These are phyloP conservation scores for Dascyllus trimaculatus DNA, from an alignment of 2,113 vertebrate species.

Conservation along the genomic window DNA sequence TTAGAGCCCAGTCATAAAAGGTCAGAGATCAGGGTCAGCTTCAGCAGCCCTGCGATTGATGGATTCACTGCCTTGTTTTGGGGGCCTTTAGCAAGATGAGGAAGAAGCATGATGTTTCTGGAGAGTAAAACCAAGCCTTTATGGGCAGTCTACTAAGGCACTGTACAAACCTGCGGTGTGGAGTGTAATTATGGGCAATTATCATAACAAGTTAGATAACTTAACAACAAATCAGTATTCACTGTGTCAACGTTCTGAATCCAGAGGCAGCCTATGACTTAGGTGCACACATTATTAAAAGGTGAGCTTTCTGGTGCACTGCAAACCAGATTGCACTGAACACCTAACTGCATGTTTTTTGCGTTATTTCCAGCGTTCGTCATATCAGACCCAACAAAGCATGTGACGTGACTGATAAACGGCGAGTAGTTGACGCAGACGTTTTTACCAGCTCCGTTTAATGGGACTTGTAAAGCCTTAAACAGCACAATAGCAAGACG, in stretches of 20 bases:
- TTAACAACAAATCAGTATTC: neutral
- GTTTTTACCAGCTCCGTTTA: neutral
- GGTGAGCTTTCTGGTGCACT: no score
- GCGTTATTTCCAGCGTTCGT: neutral
- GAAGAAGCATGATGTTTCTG: no score
- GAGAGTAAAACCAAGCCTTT: no score
- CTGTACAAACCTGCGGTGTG: neutral
- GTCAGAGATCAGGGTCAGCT: no score
- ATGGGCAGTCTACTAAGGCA: no score
- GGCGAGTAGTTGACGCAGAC: neutral
- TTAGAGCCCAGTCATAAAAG: no score
- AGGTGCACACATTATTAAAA: no score
- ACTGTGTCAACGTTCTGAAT: neutral
- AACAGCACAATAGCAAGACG: no score
- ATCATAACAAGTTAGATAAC: neutral
- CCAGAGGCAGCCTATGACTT: neutral
- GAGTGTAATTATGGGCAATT: neutral
- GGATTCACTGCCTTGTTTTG: no score
- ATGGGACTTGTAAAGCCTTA: neutral
- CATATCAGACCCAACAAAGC: neutral
- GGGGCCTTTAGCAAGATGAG: no score
- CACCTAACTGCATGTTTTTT: no score
- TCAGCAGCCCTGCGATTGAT: no score
- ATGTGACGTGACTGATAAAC: slow-evolving; percentile 18
- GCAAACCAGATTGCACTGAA: neutral